Conservation (phyloP, 2,113 vertebrate genomes). For the Sigmodon hispidus region DNA sequence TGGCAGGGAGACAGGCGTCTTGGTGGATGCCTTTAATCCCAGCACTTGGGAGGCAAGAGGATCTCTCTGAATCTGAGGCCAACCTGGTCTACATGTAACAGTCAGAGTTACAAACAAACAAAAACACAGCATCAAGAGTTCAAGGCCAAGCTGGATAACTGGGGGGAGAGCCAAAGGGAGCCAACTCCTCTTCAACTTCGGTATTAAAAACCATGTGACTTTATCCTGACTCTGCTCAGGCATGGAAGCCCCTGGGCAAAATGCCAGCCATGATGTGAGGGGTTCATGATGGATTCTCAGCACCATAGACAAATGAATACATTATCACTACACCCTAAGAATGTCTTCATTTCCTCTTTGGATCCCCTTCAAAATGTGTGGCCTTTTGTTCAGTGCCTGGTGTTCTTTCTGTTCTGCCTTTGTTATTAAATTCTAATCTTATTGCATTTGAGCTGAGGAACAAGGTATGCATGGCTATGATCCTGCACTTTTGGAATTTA, state of each 20-base stretch:
- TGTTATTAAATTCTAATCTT: constrained; percentile 48
- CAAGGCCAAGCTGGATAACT: background rate
- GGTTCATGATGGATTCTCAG: background rate
- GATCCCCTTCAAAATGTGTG: background rate
- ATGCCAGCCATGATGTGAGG: fast-evolving
- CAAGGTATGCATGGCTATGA: background rate
- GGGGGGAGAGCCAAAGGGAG: background rate
- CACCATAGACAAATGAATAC: fast-evolving
- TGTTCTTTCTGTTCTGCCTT: constrained; percentile 21
- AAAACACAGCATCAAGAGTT: background rate
- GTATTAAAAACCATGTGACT: background rate
- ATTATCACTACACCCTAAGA: background rate
- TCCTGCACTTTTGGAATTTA: constrained; percentile 51
- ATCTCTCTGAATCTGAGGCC: background rate
- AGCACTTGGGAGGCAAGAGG: background rate
- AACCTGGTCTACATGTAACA: background rate
- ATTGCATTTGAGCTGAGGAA: background rate
- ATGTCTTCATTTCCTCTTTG: constrained; percentile 38
- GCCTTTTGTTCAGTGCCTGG: background rate
- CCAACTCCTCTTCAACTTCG: background rate
- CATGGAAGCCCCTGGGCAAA: too few species aligned
- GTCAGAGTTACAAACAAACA: background rate
- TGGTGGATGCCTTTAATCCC: background rate
- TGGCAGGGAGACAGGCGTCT: background rate
- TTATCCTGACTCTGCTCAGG: background rate